A percentile compares a stretch with the other conserved stretches of the same genome.
phyloP scores from a whole-genome alignment of 2,797 vertebrate genomes.

The Halcyon chelicuti region DNA sequence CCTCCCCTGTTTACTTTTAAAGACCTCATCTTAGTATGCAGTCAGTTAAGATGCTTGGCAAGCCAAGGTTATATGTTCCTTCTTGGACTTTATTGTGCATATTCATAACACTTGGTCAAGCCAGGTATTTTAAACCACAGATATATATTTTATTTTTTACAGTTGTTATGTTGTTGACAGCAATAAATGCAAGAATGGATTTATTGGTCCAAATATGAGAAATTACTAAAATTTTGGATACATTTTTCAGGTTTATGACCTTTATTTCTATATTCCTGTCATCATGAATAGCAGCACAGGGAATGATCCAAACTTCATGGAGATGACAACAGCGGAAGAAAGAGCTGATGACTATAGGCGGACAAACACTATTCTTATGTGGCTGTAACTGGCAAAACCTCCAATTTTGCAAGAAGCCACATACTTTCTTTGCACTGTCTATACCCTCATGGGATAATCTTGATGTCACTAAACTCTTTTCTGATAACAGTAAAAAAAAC shows the following conservation, averaged over 20 bases:
- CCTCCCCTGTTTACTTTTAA: neutral
- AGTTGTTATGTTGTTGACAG: neutral
- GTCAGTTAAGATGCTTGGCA: neutral
- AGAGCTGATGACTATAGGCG: neutral
- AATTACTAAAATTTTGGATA: neutral
- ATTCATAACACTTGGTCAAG: neutral
- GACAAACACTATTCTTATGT: neutral
- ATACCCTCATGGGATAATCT: neutral
- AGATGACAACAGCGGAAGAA: neutral
- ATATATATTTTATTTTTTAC: neutral
- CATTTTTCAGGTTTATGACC: neutral
- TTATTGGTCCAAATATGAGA: neutral
- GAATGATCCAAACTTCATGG: neutral
- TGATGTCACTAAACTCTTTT: neutral
- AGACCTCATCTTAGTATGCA: neutral
- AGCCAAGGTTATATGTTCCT: fast-evolving
- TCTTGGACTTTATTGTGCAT: neutral
- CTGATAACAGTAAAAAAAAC: neutral
- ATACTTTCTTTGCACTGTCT: neutral
- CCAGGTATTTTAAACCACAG: neutral
- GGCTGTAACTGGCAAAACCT: neutral
- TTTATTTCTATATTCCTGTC: neutral
- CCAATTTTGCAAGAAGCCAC: neutral
- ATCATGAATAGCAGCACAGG: neutral
- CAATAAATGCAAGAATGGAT: neutral